These are phyloP conservation scores for Macaria liturata DNA, from an alignment of 2,888 invertebrate species.

Conservation along the genomic window DNA sequence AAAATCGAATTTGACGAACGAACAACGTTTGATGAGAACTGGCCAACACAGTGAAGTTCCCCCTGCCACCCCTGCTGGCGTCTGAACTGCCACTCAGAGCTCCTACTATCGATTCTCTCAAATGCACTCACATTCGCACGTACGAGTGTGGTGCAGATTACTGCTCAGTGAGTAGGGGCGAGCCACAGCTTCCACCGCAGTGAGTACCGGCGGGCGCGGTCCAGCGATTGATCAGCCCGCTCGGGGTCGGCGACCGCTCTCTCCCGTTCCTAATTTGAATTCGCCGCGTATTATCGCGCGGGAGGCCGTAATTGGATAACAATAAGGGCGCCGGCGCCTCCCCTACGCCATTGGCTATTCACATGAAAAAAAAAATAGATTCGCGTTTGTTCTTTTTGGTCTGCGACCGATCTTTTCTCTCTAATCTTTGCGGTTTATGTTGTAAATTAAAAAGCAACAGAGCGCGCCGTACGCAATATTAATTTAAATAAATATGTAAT, in stretches of 20 bases:
- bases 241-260: slow-evolving; percentile 78
- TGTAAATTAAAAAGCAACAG: too few relatives aligned
- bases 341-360: slow-evolving; percentile 57
- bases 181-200: slow-evolving; percentile 3
- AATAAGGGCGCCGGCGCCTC: slow-evolving; percentile 77
- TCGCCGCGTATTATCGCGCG: slow-evolving; percentile 80
- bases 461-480: not conserved
- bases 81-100: slow-evolving; percentile 4
- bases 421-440: not conserved
- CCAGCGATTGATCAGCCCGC: slow-evolving; percentile 69
- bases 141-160: slow-evolving; percentile 3
- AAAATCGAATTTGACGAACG: not conserved
- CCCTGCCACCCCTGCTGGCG: not conserved
- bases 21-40: not conserved
- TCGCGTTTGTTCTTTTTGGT: slow-evolving; percentile 26
- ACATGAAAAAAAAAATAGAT: slow-evolving; percentile 44
- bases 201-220: slow-evolving; percentile 51
- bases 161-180: not conserved
- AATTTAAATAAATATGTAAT: not conserved
- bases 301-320: slow-evolving; percentile 82
- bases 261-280: slow-evolving; percentile 80
- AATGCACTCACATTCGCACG: slow-evolving; percentile 20
- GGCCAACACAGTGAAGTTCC: not conserved
- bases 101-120: slow-evolving; percentile 25
- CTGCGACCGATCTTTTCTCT: not conserved